Conservation (phyloP, 2,113 vertebrate genomes). For the Physeter macrocephalus region DNA sequence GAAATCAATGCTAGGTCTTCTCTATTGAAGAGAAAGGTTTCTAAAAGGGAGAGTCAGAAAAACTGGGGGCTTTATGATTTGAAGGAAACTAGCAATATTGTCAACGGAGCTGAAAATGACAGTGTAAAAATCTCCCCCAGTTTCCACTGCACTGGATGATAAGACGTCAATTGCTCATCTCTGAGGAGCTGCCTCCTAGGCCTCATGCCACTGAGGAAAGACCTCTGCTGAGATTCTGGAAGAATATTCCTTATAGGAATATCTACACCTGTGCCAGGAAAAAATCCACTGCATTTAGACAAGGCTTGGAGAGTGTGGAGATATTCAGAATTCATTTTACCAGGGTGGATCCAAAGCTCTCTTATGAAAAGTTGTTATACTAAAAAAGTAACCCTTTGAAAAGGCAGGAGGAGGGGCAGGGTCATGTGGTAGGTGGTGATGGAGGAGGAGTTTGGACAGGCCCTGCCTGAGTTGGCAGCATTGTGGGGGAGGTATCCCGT, state of each 20-base stretch:
- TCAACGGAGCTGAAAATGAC: not conserved
- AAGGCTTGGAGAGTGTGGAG: not conserved
- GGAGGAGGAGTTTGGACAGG: not conserved
- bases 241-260: not conserved
- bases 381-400: not conserved
- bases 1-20: not conserved
- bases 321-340: not conserved
- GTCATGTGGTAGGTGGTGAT: fast-evolving
- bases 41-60: not conserved
- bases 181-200: not conserved
- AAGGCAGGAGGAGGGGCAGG: not conserved
- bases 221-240: not conserved
- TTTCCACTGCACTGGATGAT: not conserved
- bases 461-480: not conserved
- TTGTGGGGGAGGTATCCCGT: fast-evolving
- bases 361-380: not conserved
- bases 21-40: too few species aligned
- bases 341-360: not conserved
- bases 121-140: too few species aligned
- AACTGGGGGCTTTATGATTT: not conserved
- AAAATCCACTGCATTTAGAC: not conserved
- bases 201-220: too few species aligned
- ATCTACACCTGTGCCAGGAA: not conserved
- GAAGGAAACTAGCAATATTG: not conserved
- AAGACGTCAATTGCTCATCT: too few species aligned